Conservation (phyloP, 2,797 vertebrate species). For the Cossypha polioptera region DNA sequence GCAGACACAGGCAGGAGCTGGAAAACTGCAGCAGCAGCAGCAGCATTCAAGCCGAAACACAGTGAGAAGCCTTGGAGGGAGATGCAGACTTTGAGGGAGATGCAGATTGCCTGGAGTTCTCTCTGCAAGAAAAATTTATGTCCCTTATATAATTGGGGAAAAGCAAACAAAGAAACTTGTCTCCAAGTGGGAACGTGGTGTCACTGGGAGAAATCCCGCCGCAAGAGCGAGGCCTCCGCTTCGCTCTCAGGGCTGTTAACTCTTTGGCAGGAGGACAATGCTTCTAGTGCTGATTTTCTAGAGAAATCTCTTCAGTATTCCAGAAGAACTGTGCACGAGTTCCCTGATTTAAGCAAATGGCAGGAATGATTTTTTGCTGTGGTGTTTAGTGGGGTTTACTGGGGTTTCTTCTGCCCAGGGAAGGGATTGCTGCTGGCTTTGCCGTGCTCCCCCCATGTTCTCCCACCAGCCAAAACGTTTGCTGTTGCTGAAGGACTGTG, state of each 20-base stretch:
- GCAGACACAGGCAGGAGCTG: neutral
- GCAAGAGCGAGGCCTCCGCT: neutral
- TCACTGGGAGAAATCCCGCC: constrained; percentile 1
- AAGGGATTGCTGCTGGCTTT: neutral
- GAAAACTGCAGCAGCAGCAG: constrained; percentile 16
- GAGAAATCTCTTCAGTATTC: neutral
- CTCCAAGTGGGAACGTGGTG: constrained; percentile 31
- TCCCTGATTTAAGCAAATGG: neutral
- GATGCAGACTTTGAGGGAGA: constrained; percentile 2
- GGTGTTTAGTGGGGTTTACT: neutral
- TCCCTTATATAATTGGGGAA: constrained; percentile 43
- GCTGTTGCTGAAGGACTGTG: neutral
- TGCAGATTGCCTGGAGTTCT: constrained; percentile 7
- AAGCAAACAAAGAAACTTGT: constrained; percentile 56
- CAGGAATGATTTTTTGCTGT: neutral
- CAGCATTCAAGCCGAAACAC: neutral
- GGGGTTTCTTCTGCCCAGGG: neutral
- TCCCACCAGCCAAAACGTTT: neutral
- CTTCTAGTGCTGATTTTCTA: neutral
- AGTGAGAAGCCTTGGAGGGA: constrained; percentile 2
- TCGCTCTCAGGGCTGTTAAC: neutral
- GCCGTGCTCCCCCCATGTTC: fast-evolving
- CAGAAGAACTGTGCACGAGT: neutral
- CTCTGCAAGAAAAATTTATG: constrained; percentile 16
- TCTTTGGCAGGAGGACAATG: neutral